Conservation (phyloP, 92 coral and sea anemone genomes). For the Galaxea fascicularis region DNA sequence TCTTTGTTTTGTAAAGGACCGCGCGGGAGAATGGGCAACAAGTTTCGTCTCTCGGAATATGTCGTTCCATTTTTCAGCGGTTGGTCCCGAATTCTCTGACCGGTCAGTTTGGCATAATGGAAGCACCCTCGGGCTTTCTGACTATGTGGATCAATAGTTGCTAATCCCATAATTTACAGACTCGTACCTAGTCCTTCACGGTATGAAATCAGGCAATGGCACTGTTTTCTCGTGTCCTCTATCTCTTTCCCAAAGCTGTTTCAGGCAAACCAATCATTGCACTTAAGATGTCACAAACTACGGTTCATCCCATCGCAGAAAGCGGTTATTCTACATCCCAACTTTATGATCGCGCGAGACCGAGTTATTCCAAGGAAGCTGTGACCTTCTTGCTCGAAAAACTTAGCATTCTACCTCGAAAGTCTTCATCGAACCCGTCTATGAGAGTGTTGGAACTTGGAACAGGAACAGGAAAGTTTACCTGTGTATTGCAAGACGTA, state of each 20-base stretch:
- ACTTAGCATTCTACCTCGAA: conserved; percentile 58
- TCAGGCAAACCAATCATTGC: background rate
- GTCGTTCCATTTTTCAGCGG: no score
- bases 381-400: conserved; percentile 74
- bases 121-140: no score
- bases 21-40: no score
- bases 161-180: no score
- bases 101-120: no score
- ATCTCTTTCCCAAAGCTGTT: background rate
- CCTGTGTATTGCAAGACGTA: conserved; percentile 62
- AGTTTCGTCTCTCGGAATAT: no score
- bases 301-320: conserved; percentile 10
- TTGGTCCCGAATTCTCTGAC: no score
- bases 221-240: no score
- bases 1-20: no score
- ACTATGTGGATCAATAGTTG: no score
- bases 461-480: conserved; percentile 90
- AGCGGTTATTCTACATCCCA: conserved; percentile 9
- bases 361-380: conserved; percentile 73
- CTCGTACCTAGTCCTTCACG: no score
- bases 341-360: conserved; percentile 75
- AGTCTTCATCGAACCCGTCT: conserved; percentile 28
- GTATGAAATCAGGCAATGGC: no score
- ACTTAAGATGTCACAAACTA: background rate
- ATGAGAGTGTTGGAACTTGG: conserved; percentile 77